Base-by-base conservation (phyloP, 2,797 vertebrate species). In the Tapera naevia region DNA sequence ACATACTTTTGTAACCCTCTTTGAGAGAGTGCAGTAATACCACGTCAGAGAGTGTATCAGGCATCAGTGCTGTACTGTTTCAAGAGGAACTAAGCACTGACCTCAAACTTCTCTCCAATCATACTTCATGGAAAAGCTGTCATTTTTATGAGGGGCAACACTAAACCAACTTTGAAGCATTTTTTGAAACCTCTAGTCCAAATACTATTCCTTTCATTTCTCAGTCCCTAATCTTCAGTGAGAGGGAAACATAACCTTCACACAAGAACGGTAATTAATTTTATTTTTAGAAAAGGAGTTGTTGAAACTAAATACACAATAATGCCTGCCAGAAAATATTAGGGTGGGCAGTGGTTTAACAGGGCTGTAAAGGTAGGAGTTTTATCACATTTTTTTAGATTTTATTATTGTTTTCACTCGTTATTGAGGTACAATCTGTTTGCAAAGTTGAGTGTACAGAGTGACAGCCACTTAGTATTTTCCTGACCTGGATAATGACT, bases 401-500 rank as follows among this genome's bases (percentile, higher is more conserved):
- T 53, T 66, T 73, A 30, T 32, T 13, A 13, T 23, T 82, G 33
- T 4, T 73, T 56, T 53, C 11, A 10, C 71, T 84, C 73, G 8
- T 13, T 80, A 3, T 23, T 71, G 8, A 76, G 72, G 19, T 11
- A 66, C 33, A 70, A 41, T 2, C 1, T 8, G 7, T 75, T 67
- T 66, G 32, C 46, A 78, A 57, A 10, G 5, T 9, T 66, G 11
- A 13, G 10, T 8, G 21, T 35, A 84, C 7, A 62, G 13, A 21
- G 19, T 25, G 30, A 22, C 6, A 43, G 27, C 11, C 46, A n/a
- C 30, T 64, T 35, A 45, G 4, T 37, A 53, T 60, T 64, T 70
- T 61, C 45, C 25, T 79, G 0, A 2, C 4, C 21, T 7, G 0
- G 1, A 5, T 24, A 41, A 27, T 9, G 11, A 56, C 45, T 70